Evolutionary conservation across 1,140 invertebrate species (phyloP), one percentile per base, ranked within the genome.

Genomic region (Tetramorium parvispinum): DNA sequence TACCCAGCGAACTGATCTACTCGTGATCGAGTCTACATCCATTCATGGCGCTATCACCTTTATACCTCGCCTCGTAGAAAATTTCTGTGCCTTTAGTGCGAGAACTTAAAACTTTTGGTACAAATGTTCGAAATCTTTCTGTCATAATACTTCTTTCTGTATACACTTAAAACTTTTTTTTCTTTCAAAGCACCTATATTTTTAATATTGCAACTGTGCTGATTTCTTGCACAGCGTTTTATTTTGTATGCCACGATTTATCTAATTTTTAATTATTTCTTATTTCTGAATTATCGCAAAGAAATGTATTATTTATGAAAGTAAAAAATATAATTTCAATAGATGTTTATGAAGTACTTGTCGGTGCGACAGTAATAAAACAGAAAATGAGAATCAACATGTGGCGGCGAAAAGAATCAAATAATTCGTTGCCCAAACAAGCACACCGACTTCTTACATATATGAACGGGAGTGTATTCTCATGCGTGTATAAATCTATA

Each of bases 401-500:
- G 16, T 49, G 3, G n/a, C n/a, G n/a, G n/a, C 40, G 40, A 68
- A 68, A 7, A 2, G 2, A 37, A 2, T 79, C 24, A 65, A 37
- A 40, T 53, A 40, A 68, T 46, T 40, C 5, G 3, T 40, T 55
- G 5, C n/a, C 18, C 16, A 18, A 46, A 57, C 18, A 57, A 43
- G 53, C 18, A 43, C 18, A 43, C n/a, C 10, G 11, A 57, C 8
- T 71, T 57, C 24, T 18, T 46, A 51, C 61, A 24, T 32, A 40
- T 51, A 40, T 71, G 21, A 46, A 40, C 8, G 8, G 27, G 3
- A 27, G n/a, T 46, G 24, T 27, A 27, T 68, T 81, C 77, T 81
- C 46, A 81, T 53, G 46, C 61, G 16, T 53, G 53, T 82, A 82
- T 73, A 37, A 57, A 82, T 32, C 3, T 57, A 81, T 68, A 71